A percentile compares a stretch with the other conserved stretches of the same genome.
These are phyloP conservation scores for Plectrocnemia conspersa DNA, from an alignment of 1,140 invertebrate genomes.

Conservation along the genomic window DNA sequence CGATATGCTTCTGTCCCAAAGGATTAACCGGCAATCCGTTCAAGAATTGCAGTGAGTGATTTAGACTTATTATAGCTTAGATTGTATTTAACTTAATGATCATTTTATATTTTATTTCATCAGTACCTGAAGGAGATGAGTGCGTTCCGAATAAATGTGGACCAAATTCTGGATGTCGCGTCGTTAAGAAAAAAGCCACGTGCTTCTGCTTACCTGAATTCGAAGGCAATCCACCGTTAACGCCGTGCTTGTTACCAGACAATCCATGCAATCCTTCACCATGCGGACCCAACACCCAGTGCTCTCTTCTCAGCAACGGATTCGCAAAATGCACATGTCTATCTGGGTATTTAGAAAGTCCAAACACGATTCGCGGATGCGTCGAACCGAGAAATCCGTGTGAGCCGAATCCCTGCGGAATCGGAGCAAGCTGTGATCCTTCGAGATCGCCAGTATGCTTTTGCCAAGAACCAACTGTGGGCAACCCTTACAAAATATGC, in stretches of 20 bases:
- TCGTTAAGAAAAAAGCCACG: conserved; percentile 63
- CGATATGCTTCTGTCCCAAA: conserved; percentile 85
- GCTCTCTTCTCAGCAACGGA: conserved; percentile 72
- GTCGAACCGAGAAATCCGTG: conserved; percentile 71
- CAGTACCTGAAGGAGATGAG: conserved; percentile 82
- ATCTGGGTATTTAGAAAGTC: conserved; percentile 76
- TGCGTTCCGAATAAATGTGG: conserved; percentile 82
- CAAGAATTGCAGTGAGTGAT: conserved; percentile 79
- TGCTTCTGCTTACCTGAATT: conserved; percentile 86
- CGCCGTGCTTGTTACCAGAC: conserved; percentile 59
- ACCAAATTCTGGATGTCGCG: conserved; percentile 71
- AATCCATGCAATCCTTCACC: conserved; percentile 81
- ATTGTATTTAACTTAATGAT: conserved; percentile 1
- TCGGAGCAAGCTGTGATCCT: conserved; percentile 73
- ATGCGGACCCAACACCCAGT: conserved; percentile 84
- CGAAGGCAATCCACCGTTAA: conserved; percentile 75
- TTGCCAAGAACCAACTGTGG: conserved; percentile 68
- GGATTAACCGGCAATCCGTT: conserved; percentile 88
- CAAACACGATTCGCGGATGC: conserved; percentile 81
- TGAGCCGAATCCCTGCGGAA: conserved; percentile 76
- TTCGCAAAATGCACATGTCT: conserved; percentile 84
- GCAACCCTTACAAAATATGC: conserved; percentile 75
- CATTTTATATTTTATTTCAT: conserved; percentile 36
- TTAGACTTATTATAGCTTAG: neutral
- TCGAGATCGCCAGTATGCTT: conserved; percentile 71